phyloP scores from a whole-genome alignment of 1,140 invertebrate genomes.

The Drosophila bipectinata region DNA sequence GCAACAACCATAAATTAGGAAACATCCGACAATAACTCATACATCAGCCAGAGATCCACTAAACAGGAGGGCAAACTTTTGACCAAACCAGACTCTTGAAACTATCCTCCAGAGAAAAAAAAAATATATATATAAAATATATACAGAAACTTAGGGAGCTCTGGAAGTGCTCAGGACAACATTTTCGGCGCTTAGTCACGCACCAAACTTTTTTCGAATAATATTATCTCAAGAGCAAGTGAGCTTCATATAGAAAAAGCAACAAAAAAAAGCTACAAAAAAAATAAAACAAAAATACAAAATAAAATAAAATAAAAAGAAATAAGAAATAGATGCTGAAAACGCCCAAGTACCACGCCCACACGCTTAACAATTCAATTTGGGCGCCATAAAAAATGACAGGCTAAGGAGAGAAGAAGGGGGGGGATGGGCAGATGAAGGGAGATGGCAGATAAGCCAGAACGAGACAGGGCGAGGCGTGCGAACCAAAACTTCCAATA shows the following conservation, averaged over 20 bases:
- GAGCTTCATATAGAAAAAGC: background rate
- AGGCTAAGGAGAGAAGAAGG: constrained; percentile 4
- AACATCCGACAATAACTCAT: background rate
- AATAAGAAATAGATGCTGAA: constrained; percentile 40
- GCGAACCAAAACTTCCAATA: constrained; percentile 12
- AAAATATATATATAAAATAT: constrained; percentile 1
- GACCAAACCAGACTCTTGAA: constrained; percentile 18
- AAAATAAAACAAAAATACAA: constrained; percentile 10
- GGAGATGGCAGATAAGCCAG: constrained; percentile 14
- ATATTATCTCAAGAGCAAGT: constrained; percentile 35
- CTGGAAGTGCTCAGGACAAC: constrained; percentile 32
- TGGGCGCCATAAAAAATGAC: constrained; percentile 40
- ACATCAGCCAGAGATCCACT: background rate
- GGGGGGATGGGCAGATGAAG: background rate
- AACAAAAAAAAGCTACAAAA: constrained; percentile 10
- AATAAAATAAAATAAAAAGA: constrained; percentile 19
- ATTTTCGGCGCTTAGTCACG: constrained; percentile 56
- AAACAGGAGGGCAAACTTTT: constrained; percentile 8
- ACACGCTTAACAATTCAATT: constrained; percentile 59
- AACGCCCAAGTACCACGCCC: constrained; percentile 34
- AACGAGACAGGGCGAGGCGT: background rate
- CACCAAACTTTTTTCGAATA: constrained; percentile 56
- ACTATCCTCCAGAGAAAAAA: constrained; percentile 20
- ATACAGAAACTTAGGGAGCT: constrained; percentile 14
- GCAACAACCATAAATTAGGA: constrained; percentile 10